phyloP scores from a whole-genome alignment of 2,797 vertebrate genomes.

The Pseudomugil gertrudae region DNA sequence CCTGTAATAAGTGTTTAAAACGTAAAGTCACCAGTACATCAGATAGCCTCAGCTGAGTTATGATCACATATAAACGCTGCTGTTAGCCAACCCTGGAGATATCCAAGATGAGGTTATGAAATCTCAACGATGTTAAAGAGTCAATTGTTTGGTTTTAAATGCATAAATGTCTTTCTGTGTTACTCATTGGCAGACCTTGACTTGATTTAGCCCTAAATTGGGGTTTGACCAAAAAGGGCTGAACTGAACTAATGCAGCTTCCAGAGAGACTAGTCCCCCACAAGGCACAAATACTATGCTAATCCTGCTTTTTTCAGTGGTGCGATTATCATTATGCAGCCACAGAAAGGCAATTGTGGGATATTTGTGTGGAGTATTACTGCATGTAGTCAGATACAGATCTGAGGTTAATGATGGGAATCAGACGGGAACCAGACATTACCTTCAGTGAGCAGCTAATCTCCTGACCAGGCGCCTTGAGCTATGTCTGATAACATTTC shows the following conservation, averaged over 20 bases:
- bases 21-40: slow-evolving; percentile 24
- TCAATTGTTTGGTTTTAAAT: slow-evolving; percentile 44
- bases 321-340: slow-evolving; percentile 34
- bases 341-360: slow-evolving; percentile 35
- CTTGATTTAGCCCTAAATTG: slow-evolving; percentile 13
- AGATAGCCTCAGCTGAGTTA: slow-evolving; percentile 51
- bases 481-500: slow-evolving; percentile 70
- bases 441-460: slow-evolving; percentile 67
- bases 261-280: slow-evolving; percentile 17
- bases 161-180: slow-evolving; percentile 16
- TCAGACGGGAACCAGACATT: slow-evolving; percentile 79
- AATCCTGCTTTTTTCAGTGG: slow-evolving; percentile 26
- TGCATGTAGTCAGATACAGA: slow-evolving; percentile 63
- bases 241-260: slow-evolving; percentile 14
- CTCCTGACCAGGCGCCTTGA: slow-evolving; percentile 72
- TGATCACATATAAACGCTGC: slow-evolving; percentile 24
- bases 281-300: slow-evolving; percentile 8
- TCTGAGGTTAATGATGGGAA: slow-evolving; percentile 82
- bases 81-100: slow-evolving; percentile 25
- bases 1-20: slow-evolving; percentile 31
- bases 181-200: slow-evolving; percentile 8
- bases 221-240: slow-evolving; percentile 19
- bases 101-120: slow-evolving; percentile 38
- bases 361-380: slow-evolving; percentile 57
- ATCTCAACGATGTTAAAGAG: slow-evolving; percentile 51